Conservation (phyloP, 2,888 invertebrate species). For the Willowsia nigromaculata region DNA sequence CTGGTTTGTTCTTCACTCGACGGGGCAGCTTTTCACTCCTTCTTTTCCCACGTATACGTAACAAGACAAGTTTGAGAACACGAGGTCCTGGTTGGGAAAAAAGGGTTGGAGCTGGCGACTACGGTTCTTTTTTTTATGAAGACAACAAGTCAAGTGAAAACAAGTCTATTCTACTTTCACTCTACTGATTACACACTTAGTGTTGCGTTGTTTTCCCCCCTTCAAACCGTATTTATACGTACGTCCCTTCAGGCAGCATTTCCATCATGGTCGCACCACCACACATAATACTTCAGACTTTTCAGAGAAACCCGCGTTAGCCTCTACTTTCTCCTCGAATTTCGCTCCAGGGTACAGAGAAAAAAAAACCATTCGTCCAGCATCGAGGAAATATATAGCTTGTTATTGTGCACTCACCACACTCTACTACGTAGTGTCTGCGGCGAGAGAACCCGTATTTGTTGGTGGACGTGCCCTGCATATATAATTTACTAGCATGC, state of each 20-base stretch:
- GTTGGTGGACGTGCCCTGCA: too few species aligned
- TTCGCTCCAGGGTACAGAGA: too few species aligned
- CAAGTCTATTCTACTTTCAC: not conserved
- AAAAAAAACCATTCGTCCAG: too few species aligned
- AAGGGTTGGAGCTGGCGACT: slow-evolving; percentile 7
- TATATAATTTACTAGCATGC: too few species aligned
- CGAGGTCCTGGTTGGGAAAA: too few species aligned
- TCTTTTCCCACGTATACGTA: not conserved
- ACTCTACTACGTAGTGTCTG: too few species aligned
- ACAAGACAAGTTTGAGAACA: too few species aligned
- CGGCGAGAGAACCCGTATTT: too few species aligned
- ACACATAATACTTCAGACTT: not conserved
- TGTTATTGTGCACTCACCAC: too few species aligned
- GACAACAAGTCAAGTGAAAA: slow-evolving; percentile 51
- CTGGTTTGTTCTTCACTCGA: not conserved
- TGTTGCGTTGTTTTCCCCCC: too few species aligned
- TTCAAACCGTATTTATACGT: not conserved
- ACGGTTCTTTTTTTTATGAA: not conserved
- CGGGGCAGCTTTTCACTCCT: not conserved
- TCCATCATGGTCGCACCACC: not conserved
- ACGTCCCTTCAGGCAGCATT: not conserved
- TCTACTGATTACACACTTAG: too few species aligned
- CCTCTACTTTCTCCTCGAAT: not conserved
- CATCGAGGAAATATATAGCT: too few species aligned
- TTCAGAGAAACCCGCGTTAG: not conserved